phyloP scores from a whole-genome alignment of 2,113 vertebrate species.

The Gopherus flavomarginatus region DNA sequence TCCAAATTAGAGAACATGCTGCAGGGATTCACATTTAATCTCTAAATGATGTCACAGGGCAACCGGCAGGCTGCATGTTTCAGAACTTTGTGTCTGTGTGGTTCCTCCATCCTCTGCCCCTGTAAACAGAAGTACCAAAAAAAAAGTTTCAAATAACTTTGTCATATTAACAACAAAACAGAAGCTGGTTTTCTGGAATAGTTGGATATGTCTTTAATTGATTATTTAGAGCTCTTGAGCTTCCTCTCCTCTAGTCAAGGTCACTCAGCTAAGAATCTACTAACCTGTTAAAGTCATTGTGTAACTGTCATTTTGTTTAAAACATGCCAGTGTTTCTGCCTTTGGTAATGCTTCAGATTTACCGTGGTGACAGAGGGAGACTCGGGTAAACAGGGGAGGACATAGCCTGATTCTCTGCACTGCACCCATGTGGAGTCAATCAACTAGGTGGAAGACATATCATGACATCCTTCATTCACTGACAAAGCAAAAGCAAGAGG shows the following conservation, averaged over 20 bases:
- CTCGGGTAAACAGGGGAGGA: neutral
- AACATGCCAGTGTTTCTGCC: slow-evolving; percentile 33
- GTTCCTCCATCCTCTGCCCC: neutral
- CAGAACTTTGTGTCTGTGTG: slow-evolving; percentile 60
- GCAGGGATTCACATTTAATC: slow-evolving; percentile 67
- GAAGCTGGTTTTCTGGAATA: slow-evolving; percentile 53
- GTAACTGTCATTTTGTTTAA: slow-evolving; percentile 45
- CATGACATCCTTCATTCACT: slow-evolving; percentile 32
- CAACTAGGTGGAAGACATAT: neutral
- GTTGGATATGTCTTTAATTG: slow-evolving; percentile 56
- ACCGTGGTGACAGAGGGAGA: neutral
- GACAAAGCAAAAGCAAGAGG: slow-evolving; percentile 46
- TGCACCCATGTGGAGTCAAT: neutral
- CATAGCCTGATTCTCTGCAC: neutral
- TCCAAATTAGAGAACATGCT: slow-evolving; percentile 60
- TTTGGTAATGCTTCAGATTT: slow-evolving; percentile 3
- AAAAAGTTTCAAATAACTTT: slow-evolving; percentile 70
- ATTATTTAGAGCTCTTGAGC: slow-evolving; percentile 63
- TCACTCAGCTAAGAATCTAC: slow-evolving; percentile 59
- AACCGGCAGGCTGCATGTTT: slow-evolving; percentile 62
- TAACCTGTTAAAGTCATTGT: slow-evolving; percentile 58
- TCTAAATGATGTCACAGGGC: slow-evolving; percentile 59
- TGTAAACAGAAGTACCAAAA: slow-evolving; percentile 22
- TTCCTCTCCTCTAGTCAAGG: slow-evolving; percentile 47
- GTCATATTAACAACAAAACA: slow-evolving; percentile 69